phyloP scores from a whole-genome alignment of 2,888 invertebrate genomes.

The Stenodema calcarata region DNA sequence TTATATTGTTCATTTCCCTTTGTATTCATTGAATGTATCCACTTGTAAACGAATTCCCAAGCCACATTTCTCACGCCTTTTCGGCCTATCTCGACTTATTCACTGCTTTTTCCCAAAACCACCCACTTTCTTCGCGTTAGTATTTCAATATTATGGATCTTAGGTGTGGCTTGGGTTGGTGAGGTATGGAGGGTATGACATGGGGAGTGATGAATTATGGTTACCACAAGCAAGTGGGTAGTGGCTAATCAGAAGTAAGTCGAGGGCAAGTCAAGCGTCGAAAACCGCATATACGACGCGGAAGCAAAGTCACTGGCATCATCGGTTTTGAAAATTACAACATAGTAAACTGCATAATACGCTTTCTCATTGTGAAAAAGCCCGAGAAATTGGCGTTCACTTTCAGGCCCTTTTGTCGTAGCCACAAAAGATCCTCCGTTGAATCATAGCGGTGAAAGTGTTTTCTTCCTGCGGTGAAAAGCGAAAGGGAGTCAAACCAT shows the following conservation, averaged over 20 bases:
- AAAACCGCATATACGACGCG: neutral
- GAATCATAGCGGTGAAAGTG: slow-evolving; percentile 29
- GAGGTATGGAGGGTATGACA: no score
- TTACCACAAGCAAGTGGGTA: no score
- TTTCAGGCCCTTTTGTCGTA: slow-evolving; percentile 3
- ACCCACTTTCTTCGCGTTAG: no score
- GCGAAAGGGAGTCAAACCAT: slow-evolving; percentile 4
- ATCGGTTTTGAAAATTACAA: neutral
- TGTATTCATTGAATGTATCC: neutral
- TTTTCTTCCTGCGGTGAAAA: slow-evolving; percentile 32
- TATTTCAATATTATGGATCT: no score
- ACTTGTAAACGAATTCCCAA: neutral
- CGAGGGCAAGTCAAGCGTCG: neutral
- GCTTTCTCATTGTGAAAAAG: slow-evolving; percentile 11
- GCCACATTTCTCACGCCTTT: neutral
- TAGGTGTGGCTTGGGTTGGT: no score
- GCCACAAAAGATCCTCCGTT: neutral
- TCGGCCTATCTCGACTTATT: no score
- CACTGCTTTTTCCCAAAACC: no score
- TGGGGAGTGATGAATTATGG: no score
- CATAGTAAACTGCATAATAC: slow-evolving; percentile 8
- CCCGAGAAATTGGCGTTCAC: slow-evolving; percentile 22
- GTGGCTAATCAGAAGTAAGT: no score
- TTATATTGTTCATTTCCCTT: neutral
- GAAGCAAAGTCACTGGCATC: neutral